A percentile compares a stretch with the other conserved stretches of the same genome.
Conservation (phyloP, 2,797 vertebrate species). For the Anableps anableps region DNA sequence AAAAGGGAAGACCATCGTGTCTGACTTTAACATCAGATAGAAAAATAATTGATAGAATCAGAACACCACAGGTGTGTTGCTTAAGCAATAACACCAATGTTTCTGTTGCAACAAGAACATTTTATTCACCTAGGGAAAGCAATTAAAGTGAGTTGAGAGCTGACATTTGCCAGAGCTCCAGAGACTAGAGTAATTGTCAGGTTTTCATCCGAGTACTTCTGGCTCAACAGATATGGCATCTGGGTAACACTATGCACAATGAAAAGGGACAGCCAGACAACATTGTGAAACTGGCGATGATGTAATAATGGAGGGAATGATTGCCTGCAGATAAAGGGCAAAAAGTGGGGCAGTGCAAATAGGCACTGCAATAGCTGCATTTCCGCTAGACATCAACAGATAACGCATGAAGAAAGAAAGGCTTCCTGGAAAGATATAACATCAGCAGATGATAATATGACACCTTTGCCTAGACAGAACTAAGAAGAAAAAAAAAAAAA, state of each 20-base stretch:
- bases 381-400: constrained; percentile 28
- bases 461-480: not conserved
- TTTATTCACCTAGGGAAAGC: constrained; percentile 27
- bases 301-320: constrained; percentile 18
- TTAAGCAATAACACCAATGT: not conserved
- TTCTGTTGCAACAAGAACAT: constrained; percentile 24
- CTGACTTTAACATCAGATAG: not conserved
- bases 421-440: not conserved
- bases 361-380: constrained; percentile 11
- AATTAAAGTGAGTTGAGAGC: constrained; percentile 25
- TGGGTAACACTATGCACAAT: constrained; percentile 21
- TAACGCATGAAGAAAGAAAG: not conserved
- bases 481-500: not conserved
- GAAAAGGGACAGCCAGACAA: constrained; percentile 27
- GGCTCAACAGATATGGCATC: constrained; percentile 8
- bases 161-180: constrained; percentile 19
- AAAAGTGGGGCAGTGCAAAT: constrained; percentile 46
- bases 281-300: constrained; percentile 32
- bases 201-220: constrained; percentile 23
- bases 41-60: not conserved
- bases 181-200: constrained; percentile 9
- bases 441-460: not conserved
- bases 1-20: not conserved
- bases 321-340: constrained; percentile 28
- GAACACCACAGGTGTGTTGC: not conserved